Evolutionary conservation across 30 jellyfish, hydroid and myxozoan species (phyloP).

Genomic region (Nemopilema nomurai): DNA sequence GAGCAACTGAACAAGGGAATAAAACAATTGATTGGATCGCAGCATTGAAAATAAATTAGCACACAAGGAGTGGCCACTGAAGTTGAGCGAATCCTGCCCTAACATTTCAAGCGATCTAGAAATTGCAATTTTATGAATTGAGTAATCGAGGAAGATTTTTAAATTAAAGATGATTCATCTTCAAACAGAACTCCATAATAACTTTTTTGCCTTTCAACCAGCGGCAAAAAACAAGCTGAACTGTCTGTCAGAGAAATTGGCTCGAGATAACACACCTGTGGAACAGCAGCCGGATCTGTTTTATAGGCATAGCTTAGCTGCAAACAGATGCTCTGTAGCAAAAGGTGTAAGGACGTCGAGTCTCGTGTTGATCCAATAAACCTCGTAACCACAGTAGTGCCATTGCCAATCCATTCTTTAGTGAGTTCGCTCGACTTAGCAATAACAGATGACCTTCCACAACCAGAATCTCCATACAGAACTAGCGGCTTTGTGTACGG

Average conservation of each 20-base stretch:
- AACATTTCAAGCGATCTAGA: not conserved
- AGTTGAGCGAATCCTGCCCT: not conserved
- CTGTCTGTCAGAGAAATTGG: not conserved
- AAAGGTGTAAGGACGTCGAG: slow-evolving; percentile 69
- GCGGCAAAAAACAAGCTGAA: no score
- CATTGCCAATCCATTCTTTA: slow-evolving; percentile 58
- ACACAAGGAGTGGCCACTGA: no score
- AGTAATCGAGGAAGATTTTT: no score
- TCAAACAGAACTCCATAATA: no score
- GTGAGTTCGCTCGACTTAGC: slow-evolving; percentile 69
- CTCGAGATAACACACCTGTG: slow-evolving; percentile 58
- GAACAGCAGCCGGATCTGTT: slow-evolving; percentile 82
- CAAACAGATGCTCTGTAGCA: slow-evolving; percentile 67
- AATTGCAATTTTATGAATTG: not conserved
- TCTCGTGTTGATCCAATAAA: slow-evolving; percentile 72
- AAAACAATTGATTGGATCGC: no score
- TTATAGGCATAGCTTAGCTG: slow-evolving; percentile 77
- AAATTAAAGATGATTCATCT: no score
- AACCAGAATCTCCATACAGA: slow-evolving; percentile 51
- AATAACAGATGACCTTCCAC: slow-evolving; percentile 43
- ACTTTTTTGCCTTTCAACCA: no score
- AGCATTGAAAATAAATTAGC: no score
- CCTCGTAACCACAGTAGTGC: slow-evolving; percentile 62
- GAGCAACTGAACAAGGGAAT: not conserved
- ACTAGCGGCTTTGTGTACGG: slow-evolving; percentile 62